phyloP scores from a whole-genome alignment of 2,797 vertebrate genomes.

The Staurois parvus region DNA sequence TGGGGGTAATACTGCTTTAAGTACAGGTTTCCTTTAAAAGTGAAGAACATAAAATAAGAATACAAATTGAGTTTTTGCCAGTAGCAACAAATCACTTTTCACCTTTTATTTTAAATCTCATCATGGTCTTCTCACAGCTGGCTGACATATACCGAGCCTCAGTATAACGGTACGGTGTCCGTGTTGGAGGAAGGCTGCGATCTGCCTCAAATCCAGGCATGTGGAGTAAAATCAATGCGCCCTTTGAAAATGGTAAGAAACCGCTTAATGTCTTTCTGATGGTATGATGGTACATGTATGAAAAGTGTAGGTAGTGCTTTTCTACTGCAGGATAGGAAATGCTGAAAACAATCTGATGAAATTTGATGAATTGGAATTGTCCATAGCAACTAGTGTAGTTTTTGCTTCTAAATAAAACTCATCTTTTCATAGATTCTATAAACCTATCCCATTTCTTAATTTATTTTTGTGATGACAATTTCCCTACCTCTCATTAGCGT shows the following conservation, averaged over 20 bases:
- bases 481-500: too few relatives aligned
- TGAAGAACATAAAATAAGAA: too few relatives aligned
- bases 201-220: constrained; percentile 71
- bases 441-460: neutral
- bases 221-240: constrained; percentile 79
- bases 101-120: too few relatives aligned
- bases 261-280: neutral
- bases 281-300: too few relatives aligned
- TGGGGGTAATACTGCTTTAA: too few relatives aligned
- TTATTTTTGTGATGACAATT: neutral
- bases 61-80: too few relatives aligned
- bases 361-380: too few relatives aligned
- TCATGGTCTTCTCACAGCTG: constrained; percentile 73
- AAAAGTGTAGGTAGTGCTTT: too few relatives aligned
- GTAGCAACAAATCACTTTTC: too few relatives aligned
- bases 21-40: too few relatives aligned
- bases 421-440: neutral
- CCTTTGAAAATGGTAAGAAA: constrained; percentile 82
- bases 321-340: too few relatives aligned
- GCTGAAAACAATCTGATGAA: too few relatives aligned
- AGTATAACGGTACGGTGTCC: constrained; percentile 80
- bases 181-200: constrained; percentile 76
- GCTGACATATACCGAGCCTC: constrained; percentile 81
- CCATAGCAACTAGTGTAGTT: neutral
- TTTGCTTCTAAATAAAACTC: neutral